phyloP scores from a whole-genome alignment of 2,888 invertebrate species.

The Lissonota sp. region DNA sequence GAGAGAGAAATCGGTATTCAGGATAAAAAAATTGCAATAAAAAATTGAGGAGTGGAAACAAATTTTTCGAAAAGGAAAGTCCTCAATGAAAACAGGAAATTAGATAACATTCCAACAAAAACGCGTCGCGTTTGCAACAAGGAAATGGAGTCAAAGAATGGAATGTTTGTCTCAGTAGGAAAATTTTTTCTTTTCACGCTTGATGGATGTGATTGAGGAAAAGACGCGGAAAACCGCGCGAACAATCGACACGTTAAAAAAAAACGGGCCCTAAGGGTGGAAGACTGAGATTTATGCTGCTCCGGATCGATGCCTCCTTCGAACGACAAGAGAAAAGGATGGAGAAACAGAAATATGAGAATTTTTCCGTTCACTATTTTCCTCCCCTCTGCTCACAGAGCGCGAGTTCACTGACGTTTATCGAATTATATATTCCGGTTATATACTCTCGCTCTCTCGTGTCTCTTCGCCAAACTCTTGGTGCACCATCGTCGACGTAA shows the following conservation, averaged over 20 bases:
- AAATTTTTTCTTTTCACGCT: conserved; percentile 7
- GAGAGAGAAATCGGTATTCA: too few relatives aligned
- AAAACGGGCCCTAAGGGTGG: neutral
- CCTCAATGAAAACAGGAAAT: too few relatives aligned
- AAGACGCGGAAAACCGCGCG: conserved; percentile 17
- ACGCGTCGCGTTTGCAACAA: too few relatives aligned
- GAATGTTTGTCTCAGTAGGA: neutral
- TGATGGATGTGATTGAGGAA: neutral
- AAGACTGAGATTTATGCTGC: conserved; percentile 17
- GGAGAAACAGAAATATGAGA: conserved; percentile 1
- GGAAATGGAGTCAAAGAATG: too few relatives aligned
- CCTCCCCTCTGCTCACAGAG: conserved; percentile 4
- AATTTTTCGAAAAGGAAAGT: too few relatives aligned
- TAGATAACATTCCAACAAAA: too few relatives aligned
- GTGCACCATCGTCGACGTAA: conserved; percentile 41
- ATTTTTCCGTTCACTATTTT: conserved; percentile 12
- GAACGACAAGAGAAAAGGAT: too few relatives aligned
- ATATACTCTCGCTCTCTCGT: conserved; percentile 11
- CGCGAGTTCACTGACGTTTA: conserved; percentile 40
- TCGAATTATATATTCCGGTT: conserved; percentile 45
- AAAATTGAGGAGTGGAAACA: too few relatives aligned
- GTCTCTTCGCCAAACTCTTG: conserved; percentile 2
- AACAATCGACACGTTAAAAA: conserved; percentile 11
- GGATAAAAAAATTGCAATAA: too few relatives aligned
- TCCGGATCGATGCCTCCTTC: neutral